Evolutionary conservation across 2,888 invertebrate genomes (phyloP).

Genomic region (Conchocele bisecta): DNA sequence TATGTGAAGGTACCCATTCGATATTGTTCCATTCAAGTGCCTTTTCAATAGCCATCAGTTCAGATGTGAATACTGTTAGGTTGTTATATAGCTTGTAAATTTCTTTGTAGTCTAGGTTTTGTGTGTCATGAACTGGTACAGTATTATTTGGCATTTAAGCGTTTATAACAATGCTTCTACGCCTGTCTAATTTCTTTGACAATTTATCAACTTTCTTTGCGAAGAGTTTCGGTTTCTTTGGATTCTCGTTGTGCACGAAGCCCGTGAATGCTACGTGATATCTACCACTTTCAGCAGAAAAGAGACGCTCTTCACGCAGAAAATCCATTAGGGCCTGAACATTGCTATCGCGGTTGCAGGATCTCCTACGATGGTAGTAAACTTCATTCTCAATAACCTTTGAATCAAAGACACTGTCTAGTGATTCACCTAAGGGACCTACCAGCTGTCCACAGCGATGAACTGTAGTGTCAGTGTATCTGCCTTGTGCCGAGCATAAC

Average conservation of each 20-base stretch:
- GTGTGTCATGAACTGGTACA: too few species aligned
- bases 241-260: slow-evolving; percentile 2
- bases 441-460: slow-evolving; percentile 31
- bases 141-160: too few species aligned
- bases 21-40: too few species aligned
- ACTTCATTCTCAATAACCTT: slow-evolving; percentile 25
- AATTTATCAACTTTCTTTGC: slow-evolving; percentile 12
- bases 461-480: slow-evolving; percentile 26
- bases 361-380: slow-evolving; percentile 21
- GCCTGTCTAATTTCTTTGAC: slow-evolving; percentile 21
- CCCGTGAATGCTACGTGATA: background rate
- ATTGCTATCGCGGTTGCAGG: slow-evolving; percentile 18
- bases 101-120: too few species aligned
- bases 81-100: too few species aligned
- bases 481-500: slow-evolving; percentile 2
- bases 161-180: too few species aligned
- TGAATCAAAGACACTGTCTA: slow-evolving; percentile 22
- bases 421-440: slow-evolving; percentile 26
- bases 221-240: background rate
- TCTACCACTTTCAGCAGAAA: background rate
- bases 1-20: too few species aligned
- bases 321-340: background rate
- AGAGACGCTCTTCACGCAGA: background rate
- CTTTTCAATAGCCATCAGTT: too few species aligned
- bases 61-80: too few species aligned